Evolutionary conservation across 2,888 invertebrate species (phyloP), one percentile per base, ranked within the genome.

Genomic region (Lacanobia wlatinum): DNA sequence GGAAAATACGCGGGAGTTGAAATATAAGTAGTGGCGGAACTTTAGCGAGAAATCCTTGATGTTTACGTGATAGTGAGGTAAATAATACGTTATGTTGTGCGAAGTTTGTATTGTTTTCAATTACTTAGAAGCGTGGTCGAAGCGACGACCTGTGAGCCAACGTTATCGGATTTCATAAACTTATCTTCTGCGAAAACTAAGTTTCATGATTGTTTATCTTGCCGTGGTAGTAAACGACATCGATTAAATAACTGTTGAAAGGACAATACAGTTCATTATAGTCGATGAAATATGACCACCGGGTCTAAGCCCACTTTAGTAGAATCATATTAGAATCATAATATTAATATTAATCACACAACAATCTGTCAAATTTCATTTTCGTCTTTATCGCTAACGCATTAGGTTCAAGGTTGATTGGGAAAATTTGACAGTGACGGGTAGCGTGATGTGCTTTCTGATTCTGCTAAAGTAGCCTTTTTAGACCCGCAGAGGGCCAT

Each of bases 21-120:
- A 80, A 85, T 83, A 78, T 81, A 85, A 83, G 66, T 83, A 78
- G 78, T 78, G 70, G 66, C 46, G 56, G 59, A 70, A 73, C 43
- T 75, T 60, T 70, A 43, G 56, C 60, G 66, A 34, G 72, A 74
- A 82, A 73, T 70, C 60, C 68, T 80, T 59, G 72, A 78, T 73
- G 70, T 84, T 81, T 69, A n/a, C 34, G 53, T 16, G 28, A 72
- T 78, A 72, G 59, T 58, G 34, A 74, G 55, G 65, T 55, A 70
- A 70, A 63, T 84, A 78, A 69, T 69, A 73, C 46, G 73, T 34
- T 62, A 46, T 52, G 18, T 58, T 46, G 8, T 38, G 16, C 1
- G 10, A 9, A 73, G 56, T 79, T 73, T 46, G 18, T 52, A 8
- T 62, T 60, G 43, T 43, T 34, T 78, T 48, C 14, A n/a, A 10